Evolutionary conservation across 2,888 invertebrate species (phyloP).

Genomic region (Operophtera brumata): DNA sequence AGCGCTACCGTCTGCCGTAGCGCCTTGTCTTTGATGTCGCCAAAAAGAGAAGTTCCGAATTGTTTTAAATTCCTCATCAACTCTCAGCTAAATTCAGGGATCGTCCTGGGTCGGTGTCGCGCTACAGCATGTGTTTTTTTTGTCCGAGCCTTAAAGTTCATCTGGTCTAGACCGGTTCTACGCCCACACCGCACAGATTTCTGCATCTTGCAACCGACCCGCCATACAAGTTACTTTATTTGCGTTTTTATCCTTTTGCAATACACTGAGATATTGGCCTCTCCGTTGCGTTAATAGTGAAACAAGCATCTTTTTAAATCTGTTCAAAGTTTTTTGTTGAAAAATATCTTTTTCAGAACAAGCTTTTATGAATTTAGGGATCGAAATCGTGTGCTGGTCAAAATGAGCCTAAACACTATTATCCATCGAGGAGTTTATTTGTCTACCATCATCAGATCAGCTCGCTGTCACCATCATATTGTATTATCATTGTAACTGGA

Average conservation of each 20-base stretch:
- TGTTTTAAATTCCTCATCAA: slow-evolving; percentile 37
- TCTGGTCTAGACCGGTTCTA: slow-evolving; percentile 77
- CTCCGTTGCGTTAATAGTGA: slow-evolving; percentile 62
- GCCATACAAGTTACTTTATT: slow-evolving; percentile 76
- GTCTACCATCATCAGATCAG: too few relatives aligned
- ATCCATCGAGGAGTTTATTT: too few relatives aligned
- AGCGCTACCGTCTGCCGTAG: slow-evolving; percentile 10
- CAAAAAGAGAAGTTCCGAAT: slow-evolving; percentile 27
- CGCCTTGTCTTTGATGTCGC: slow-evolving; percentile 28
- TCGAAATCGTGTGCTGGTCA: too few relatives aligned
- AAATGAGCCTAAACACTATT: too few relatives aligned
- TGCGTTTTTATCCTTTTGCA: slow-evolving; percentile 75
- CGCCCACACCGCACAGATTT: slow-evolving; percentile 76
- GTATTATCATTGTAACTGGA: too few relatives aligned
- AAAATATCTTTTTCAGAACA: too few relatives aligned
- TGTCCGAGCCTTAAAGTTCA: slow-evolving; percentile 76
- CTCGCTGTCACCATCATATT: too few relatives aligned
- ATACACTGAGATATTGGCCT: slow-evolving; percentile 66
- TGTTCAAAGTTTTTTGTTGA: slow-evolving; percentile 2
- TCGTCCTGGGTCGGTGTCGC: slow-evolving; percentile 62
- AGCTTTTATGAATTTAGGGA: too few relatives aligned
- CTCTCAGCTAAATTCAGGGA: slow-evolving; percentile 49
- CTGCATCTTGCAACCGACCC: slow-evolving; percentile 77
- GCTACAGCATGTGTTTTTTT: slow-evolving; percentile 59
- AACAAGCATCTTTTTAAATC: slow-evolving; percentile 46